A percentile compares a stretch with the other conserved stretches of the same genome.
Evolutionary conservation across 2,797 vertebrate genomes (phyloP).

Genomic region (Peromyscus eremicus): DNA sequence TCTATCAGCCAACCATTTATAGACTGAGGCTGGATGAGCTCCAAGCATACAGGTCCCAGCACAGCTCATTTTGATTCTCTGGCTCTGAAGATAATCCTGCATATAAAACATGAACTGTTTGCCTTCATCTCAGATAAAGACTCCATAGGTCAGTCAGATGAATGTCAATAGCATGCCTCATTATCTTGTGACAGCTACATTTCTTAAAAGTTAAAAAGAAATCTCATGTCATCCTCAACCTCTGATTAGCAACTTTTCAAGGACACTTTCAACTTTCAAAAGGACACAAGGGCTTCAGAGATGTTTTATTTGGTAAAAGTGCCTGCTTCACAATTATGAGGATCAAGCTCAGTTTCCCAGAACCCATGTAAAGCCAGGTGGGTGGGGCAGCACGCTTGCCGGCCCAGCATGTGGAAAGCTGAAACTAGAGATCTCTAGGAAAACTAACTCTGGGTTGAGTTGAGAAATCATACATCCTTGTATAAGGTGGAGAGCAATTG

Average conservation of each 20-base stretch:
- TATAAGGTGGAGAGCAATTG: background rate
- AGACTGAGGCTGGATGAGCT: background rate
- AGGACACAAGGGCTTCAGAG: background rate
- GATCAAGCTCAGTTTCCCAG: background rate
- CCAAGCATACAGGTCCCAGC: background rate
- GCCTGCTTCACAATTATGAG: background rate
- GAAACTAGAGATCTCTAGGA: background rate
- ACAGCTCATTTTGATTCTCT: constrained; percentile 37
- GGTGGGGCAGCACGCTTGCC: background rate
- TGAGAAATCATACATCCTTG: background rate
- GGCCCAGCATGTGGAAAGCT: background rate
- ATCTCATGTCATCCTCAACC: background rate
- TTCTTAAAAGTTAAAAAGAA: constrained; percentile 13
- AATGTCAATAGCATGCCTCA: constrained; percentile 22
- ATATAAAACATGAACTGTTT: constrained; percentile 63
- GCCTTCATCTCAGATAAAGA: constrained; percentile 26
- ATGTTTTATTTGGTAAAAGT: background rate
- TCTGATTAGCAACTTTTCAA: constrained; percentile 42
- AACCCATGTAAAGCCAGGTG: background rate
- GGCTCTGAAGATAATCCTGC: constrained; percentile 37
- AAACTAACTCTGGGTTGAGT: background rate
- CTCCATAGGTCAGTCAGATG: constrained; percentile 4
- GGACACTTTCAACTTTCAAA: background rate
- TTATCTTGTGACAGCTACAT: background rate
- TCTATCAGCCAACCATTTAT: constrained; percentile 42